Evolutionary conservation across 1,140 invertebrate species (phyloP), one percentile per base, ranked within the genome.

Genomic region (Bombus sylvicola): DNA sequence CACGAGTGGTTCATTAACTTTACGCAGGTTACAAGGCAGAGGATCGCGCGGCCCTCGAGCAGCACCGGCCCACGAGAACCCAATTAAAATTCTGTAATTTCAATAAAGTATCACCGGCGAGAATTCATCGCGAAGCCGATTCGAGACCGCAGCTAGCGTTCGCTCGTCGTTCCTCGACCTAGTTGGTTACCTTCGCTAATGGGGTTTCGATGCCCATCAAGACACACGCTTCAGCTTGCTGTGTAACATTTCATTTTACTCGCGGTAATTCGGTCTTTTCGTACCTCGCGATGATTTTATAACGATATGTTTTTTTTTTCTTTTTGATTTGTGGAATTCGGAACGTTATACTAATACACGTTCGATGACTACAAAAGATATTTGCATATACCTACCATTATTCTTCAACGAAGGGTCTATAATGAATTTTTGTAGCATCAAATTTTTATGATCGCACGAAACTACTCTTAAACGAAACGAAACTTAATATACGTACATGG

Each of bases 1-100:
- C 57, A 82, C 83, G 85, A 89, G 87, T 76, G 83, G 76, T 83
- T 89, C 85, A 89, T 89, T 89, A 89, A 89, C 78, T 86, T 87
- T 80, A 77, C 76, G 81, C 64, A 81, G 68, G 64, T 87, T 79
- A 72, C 74, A 57, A 72, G 66, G 75, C 72, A 66, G 68, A 82
- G 69, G 57, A 66, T 66, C 64, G 79, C 64, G 75, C 71, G 78
- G 85, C 22, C 37, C 53, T 81, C 62, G 39, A 89, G 83, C 73
- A 77, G 79, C n/a, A 18, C 62, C 12, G 22, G 12, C 31, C 37
- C 68, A 39, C 66, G 77, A 89, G 62, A 66, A 75, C 39, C 77
- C 84, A 80, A 80, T 89, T 87, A 89, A 89, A 86, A 83, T 83
- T 78, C 76, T 43, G 59, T 77, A 72, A 81, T 85, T 81, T 85